These are phyloP conservation scores for Maniola hyperantus DNA, from an alignment of 2,888 invertebrate genomes.

Conservation along the genomic window DNA sequence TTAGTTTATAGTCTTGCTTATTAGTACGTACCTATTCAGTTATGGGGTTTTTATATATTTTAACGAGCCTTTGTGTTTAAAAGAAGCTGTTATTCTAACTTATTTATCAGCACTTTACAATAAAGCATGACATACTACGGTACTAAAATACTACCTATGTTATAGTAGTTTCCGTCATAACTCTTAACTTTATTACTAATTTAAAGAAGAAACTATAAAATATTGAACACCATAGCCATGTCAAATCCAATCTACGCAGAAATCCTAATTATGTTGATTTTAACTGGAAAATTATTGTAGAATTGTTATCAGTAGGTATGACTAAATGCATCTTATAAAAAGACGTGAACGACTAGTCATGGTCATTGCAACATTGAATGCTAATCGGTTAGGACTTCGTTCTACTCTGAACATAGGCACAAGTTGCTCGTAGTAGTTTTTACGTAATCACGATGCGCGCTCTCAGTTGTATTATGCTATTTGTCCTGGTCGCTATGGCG, in stretches of 20 bases:
- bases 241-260: neutral
- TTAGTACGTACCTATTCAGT: neutral
- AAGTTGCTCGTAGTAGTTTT: neutral
- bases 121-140: neutral
- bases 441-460: conserved; percentile 9
- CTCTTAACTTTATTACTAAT: neutral
- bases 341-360: neutral
- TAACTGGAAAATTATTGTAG: neutral
- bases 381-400: neutral
- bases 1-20: neutral
- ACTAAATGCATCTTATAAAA: conserved; percentile 11
- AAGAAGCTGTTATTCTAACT: neutral
- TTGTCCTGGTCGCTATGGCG: conserved; percentile 39
- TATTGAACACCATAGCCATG: neutral
- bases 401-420: neutral
- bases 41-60: neutral
- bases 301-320: neutral
- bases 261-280: neutral
- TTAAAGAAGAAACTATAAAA: neutral
- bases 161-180: neutral
- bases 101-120: neutral
- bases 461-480: conserved; percentile 17
- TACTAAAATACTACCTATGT: neutral
- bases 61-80: neutral
- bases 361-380: conserved; percentile 10